A percentile compares a stretch with the other conserved stretches of the same genome.
Evolutionary conservation across 2,113 vertebrate species (phyloP).

Genomic region (Cygnus buccinator): DNA sequence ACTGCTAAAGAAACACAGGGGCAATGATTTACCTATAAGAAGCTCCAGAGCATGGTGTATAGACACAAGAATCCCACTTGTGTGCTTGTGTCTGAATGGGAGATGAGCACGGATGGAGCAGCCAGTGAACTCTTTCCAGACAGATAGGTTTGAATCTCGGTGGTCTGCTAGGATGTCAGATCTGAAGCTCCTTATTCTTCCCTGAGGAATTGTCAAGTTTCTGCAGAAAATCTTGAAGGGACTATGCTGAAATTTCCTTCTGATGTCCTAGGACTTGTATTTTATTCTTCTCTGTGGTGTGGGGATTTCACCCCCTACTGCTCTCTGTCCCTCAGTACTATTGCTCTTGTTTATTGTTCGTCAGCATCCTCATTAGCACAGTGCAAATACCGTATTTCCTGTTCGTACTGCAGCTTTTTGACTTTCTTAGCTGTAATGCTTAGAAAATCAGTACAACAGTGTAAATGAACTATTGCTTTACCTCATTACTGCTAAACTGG

Average conservation of each 20-base stretch:
- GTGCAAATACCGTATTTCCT: neutral
- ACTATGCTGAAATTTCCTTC: neutral
- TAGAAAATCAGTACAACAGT: neutral
- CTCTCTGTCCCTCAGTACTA: accelerated
- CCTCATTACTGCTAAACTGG: neutral
- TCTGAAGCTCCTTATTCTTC: neutral
- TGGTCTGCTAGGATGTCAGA: no score
- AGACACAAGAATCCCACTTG: neutral
- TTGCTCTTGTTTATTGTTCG: neutral
- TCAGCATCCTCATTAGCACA: neutral
- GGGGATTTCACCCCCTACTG: neutral
- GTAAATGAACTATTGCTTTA: neutral
- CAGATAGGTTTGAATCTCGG: accelerated
- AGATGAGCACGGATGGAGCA: accelerated
- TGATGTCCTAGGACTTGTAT: neutral
- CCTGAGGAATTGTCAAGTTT: neutral
- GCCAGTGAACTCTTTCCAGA: neutral
- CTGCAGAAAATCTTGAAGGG: neutral
- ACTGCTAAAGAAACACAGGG: neutral
- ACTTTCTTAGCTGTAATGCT: neutral
- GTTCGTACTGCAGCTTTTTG: neutral
- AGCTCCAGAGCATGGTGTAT: neutral
- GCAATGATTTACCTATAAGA: neutral
- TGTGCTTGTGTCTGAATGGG: neutral
- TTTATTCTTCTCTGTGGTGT: neutral